phyloP scores from a whole-genome alignment of 2,888 invertebrate genomes.

The Malthinus seriepunctatus region DNA sequence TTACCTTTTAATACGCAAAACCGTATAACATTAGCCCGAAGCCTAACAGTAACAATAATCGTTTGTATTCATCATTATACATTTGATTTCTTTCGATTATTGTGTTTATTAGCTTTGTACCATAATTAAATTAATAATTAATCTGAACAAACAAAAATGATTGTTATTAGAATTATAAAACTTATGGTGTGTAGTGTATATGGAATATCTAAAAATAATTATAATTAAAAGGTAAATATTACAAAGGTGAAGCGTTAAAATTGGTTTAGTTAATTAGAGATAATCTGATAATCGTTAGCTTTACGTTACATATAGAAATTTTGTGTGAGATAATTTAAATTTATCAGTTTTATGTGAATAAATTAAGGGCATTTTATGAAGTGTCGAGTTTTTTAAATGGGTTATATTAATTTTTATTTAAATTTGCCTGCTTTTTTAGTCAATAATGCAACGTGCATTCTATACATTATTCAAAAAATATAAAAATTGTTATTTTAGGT shows the following conservation, averaged over 20 bases:
- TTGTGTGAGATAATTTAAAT: conserved; percentile 4
- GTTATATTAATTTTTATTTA: not conserved
- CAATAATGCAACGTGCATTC: too few species aligned
- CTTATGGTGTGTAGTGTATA: not conserved
- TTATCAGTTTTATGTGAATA: conserved; percentile 3
- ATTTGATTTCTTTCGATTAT: not conserved
- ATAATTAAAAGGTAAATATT: conserved; percentile 5
- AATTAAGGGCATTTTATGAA: not conserved
- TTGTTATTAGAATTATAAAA: too few species aligned
- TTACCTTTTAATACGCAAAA: too few species aligned
- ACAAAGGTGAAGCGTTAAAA: conserved; percentile 6
- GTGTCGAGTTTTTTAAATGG: conserved; percentile 3
- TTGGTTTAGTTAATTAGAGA: conserved; percentile 8
- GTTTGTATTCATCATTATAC: not conserved
- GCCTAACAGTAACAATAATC: not conserved
- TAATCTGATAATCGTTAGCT: conserved; percentile 8
- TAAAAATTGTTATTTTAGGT: too few species aligned
- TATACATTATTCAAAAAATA: too few species aligned
- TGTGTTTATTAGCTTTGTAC: not conserved
- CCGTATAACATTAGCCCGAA: too few species aligned
- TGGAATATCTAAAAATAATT: not conserved
- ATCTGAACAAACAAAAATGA: too few species aligned
- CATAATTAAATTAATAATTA: too few species aligned
- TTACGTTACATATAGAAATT: conserved; percentile 5
- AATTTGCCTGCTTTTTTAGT: too few species aligned